Evolutionary conservation across 2,113 vertebrate species (phyloP), one percentile per base, ranked within the genome.

Genomic region (Baryphthengus martii): DNA sequence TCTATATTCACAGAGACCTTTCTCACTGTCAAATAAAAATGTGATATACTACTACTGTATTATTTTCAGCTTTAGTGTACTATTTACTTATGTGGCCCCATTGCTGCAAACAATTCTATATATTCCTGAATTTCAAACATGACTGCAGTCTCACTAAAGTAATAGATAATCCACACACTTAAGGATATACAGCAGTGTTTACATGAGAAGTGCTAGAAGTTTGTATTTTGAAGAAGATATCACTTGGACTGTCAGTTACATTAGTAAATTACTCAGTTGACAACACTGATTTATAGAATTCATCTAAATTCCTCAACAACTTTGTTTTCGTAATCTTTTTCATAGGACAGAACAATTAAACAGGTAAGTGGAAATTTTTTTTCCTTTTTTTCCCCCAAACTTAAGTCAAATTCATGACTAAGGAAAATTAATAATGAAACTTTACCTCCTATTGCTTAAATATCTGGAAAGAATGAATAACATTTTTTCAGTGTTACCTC

Each of bases 321-420:
- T 81, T 87, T 77, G 2, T 67, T 93, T 80, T 23, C 11, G 42
- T 23, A 59, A 33, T 42, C 28, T 58, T 0, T 75, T 92, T 90
- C 11, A 33, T 33, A 42, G 5, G 11, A 53, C 5, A 65, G 45
- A 83, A 70, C 0, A 83, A 89, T 53, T 23, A 71, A 84, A 19
- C 4, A 1, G 4, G 4, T 7, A 35, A 76, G 7, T 42, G 6
- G 19, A 53, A 45, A 73, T 14, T 58, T 35, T 28, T n/a, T 63
- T 33, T 8, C 4, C 3, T 37, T 10, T 42, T 11, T 52, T 0
- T 2, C 2, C 6, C 13, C 5, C 1, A 15, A 71, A 71, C 5
- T 61, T 44, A 77, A 33, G 7, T 53, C 14, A 79, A 2, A 5
- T 21, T 52, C 19, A 28, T 47, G 26, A 8, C 10, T 66, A 65